Evolutionary conservation across 2,113 vertebrate genomes (phyloP), one percentile per base, ranked within the genome.

Genomic region (Podarcis raffonei): DNA sequence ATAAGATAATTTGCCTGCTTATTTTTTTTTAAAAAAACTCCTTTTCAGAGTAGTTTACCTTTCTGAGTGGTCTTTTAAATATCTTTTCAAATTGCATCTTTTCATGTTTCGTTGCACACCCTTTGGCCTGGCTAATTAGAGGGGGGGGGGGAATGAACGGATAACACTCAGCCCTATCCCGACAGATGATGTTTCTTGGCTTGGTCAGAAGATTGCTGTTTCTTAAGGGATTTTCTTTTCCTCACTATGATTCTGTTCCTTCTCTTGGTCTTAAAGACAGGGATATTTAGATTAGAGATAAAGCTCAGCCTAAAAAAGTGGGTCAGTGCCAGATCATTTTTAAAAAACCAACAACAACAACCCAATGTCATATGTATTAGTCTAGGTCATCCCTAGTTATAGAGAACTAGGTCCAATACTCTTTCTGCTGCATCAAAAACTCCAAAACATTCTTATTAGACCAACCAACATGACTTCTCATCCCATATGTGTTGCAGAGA

Each of bases 101-200:
- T 92, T 83, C 83, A 87, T 35, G 86, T 87, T 93, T 87, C 78
- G 85, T 88, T 90, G 77, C 79, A 81, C n/a, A 87, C 88, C 35
- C 74, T 91, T 82, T 39, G 57, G 74, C 23, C 71, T 90, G 39
- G 37, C 75, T 91, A 86, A 91, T 92, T 93, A 91, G 39, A 15
- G 25, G 1, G 0, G 81, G 16, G 59, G 85, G 62, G 90, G 93
- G 87, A 89, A 62, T 71, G 87, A 83, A 71, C 53, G 87, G 89
- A 91, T 80, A 92, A 75, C 27, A 48, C 76, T 5, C 27, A 72
- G 87, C 48, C 57, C 59, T 84, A 4, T 32, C 79, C 6, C 9
- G 12, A 71, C 27, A 89, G 81, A 75, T 77, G 86, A 84, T 2
- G 81, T 32, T 87, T 92, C 90, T 69, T 83, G 57, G 66, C 69